Base-by-base conservation (phyloP, 2,797 vertebrate genomes). In the Taeniopygia guttata region DNA sequence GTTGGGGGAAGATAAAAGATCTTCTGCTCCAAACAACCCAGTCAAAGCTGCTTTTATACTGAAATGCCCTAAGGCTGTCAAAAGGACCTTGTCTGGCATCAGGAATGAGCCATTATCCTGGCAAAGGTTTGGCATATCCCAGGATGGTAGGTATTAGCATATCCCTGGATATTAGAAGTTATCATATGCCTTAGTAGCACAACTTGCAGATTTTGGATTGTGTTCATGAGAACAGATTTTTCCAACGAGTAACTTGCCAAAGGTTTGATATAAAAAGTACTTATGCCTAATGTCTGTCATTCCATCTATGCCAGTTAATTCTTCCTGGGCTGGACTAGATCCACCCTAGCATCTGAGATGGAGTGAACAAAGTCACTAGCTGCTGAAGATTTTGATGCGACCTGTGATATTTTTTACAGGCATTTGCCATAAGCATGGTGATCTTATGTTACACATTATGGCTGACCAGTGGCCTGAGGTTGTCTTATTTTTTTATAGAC, bases 171-270 rank as follows among this genome's bases (percentile, higher is more conserved):
- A 94, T 87, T 86, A 93, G 89, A 97, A 96, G 91, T 96, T 96
- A 97, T 97, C 96, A 90, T 96, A 88, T 87, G 96, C 96, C 95
- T 97, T 97, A 91, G 88, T 95, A 95, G 42, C 80, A 93, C 94
- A 97, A 97, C 93, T 97, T 96, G 72, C 63, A 26, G 84, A 93
- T 96, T 97, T 97, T 98, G 97, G 97, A 98, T 87, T 91, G 95
- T 78, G 92, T 98, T 98, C 96, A 96, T 45, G 91, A 91, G 95
- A 97, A 97, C 97, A 98, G 97, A 97, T 97, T 97, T 97, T 97
- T 95, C 93, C 94, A 69, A 95, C 95, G 96, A 94, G 87, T 87
- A 96, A 95, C 93, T 96, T 97, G 97, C 96, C 97, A 98, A 98
- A 96, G 96, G 95, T 94, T 97, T 97, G 96, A 96, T 96, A 97